These are phyloP conservation scores for Xenopus petersii DNA, from an alignment of 2,797 vertebrate genomes.

Conservation along the genomic window DNA sequence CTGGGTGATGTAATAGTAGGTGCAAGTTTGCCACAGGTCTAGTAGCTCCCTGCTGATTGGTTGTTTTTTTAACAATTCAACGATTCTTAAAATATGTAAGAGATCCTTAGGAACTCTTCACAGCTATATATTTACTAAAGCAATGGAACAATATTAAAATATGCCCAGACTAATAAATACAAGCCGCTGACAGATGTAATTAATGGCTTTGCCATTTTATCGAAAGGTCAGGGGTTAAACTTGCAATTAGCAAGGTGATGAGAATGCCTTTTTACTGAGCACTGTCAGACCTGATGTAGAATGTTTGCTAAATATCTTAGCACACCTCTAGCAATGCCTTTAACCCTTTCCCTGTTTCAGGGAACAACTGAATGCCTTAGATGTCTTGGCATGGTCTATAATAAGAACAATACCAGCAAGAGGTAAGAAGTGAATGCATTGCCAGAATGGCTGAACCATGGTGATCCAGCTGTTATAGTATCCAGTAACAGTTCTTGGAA, in stretches of 20 bases:
- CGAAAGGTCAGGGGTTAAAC: slow-evolving; percentile 23
- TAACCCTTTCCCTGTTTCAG: slow-evolving; percentile 11
- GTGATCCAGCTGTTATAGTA: no score
- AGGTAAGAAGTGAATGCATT: no score
- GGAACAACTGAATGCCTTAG: not conserved
- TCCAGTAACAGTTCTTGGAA: no score
- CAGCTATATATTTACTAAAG: not conserved
- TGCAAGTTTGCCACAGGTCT: no score
- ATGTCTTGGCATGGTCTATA: not conserved
- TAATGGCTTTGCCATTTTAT: slow-evolving; percentile 24
- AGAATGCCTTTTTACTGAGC: slow-evolving; percentile 36
- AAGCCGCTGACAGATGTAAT: slow-evolving; percentile 32
- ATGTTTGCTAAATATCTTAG: slow-evolving; percentile 20
- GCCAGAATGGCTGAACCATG: no score
- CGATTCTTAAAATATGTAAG: no score
- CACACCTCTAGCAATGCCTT: not conserved
- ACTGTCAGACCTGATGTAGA: slow-evolving; percentile 25
- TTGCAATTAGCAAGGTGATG: slow-evolving; percentile 45
- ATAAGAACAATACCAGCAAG: no score
- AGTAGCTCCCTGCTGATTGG: no score
- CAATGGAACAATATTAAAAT: not conserved
- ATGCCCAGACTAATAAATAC: slow-evolving; percentile 21
- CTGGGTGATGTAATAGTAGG: no score
- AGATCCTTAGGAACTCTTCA: no score
- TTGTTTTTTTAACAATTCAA: no score